phyloP scores from a whole-genome alignment of 2,113 vertebrate species.

The Heloderma charlesbogerti region DNA sequence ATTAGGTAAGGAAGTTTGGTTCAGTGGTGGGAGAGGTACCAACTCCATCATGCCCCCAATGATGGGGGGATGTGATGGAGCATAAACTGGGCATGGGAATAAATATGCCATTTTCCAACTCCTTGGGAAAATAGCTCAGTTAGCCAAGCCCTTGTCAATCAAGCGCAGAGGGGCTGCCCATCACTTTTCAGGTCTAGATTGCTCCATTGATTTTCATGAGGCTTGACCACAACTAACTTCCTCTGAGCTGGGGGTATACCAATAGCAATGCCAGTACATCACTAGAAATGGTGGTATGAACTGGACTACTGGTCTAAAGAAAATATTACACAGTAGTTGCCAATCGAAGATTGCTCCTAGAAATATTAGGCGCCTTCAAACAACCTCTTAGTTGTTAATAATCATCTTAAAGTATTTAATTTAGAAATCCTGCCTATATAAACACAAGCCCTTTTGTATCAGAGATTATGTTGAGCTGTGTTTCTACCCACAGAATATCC shows the following conservation, averaged over 20 bases:
- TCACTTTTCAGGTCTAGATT: background rate
- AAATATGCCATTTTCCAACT: background rate
- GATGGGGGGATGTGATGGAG: background rate
- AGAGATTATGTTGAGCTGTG: background rate
- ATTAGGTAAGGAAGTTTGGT: background rate
- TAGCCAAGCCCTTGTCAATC: background rate
- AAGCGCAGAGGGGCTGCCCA: background rate
- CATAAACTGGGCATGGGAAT: background rate
- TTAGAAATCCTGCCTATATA: conserved; percentile 38
- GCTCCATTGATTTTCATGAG: background rate
- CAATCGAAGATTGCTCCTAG: background rate
- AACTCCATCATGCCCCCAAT: background rate
- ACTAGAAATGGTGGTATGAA: background rate
- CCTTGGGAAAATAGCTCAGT: background rate
- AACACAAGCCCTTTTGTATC: conserved; percentile 32
- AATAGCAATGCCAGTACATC: background rate
- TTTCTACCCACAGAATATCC: conserved; percentile 13
- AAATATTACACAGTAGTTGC: background rate
- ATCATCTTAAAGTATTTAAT: conserved; percentile 30
- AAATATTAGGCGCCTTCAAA: background rate
- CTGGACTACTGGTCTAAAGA: background rate
- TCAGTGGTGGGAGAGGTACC: background rate
- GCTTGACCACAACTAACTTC: background rate
- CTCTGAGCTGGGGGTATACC: background rate
- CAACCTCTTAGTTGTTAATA: background rate